A percentile compares a stretch with the other conserved stretches of the same genome.
phyloP scores from a whole-genome alignment of 2,113 vertebrate species.

The Prionailurus viverrinus region DNA sequence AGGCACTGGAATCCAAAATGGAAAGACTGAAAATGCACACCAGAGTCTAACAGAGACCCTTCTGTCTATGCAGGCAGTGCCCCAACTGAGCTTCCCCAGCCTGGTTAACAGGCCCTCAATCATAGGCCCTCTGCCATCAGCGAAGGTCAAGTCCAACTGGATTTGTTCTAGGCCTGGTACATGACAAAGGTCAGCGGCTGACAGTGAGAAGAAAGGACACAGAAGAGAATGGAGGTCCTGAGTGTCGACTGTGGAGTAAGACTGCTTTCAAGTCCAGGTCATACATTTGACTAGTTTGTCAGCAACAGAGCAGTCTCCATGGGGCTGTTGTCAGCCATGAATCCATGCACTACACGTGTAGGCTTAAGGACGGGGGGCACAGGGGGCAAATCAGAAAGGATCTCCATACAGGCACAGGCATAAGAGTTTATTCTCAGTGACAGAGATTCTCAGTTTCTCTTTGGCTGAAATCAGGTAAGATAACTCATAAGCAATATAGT shows the following conservation, averaged over 20 bases:
- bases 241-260: background rate
- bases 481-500: background rate
- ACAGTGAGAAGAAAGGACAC: background rate
- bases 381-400: background rate
- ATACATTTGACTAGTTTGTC: background rate
- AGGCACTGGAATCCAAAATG: slow-evolving; percentile 24
- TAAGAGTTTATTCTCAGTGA: background rate
- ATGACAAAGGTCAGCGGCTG: background rate
- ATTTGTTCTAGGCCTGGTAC: background rate
- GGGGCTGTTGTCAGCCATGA: background rate
- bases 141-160: slow-evolving; percentile 51
- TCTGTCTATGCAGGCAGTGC: background rate
- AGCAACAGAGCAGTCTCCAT: background rate
- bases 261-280: background rate
- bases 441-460: background rate
- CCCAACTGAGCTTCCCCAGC: background rate
- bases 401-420: background rate
- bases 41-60: slow-evolving; percentile 52
- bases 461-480: background rate
- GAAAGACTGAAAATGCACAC: slow-evolving; percentile 45
- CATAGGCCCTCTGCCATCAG: background rate
- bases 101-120: background rate
- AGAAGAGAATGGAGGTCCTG: background rate
- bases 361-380: background rate
- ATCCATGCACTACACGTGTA: fast-evolving